phyloP scores from a whole-genome alignment of 2,113 vertebrate genomes.

The Nannospalax galili region DNA sequence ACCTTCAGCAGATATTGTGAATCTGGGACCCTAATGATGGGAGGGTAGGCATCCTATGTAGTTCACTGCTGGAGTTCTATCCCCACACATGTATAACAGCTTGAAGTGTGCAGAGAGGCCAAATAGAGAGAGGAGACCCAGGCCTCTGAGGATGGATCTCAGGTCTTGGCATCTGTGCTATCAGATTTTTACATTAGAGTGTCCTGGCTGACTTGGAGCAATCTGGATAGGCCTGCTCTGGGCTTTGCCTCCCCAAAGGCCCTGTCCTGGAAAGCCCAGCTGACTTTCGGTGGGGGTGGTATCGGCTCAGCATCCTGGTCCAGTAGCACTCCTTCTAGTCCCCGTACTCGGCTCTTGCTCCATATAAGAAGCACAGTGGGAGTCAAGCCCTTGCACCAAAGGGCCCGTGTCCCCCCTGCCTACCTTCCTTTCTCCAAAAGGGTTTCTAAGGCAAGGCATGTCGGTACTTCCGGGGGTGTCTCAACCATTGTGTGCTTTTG shows the following conservation, averaged over 20 bases:
- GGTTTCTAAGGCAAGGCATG: accelerated
- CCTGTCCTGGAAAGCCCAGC: neutral
- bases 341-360: neutral
- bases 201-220: constrained; percentile 47
- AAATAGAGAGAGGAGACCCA: no score
- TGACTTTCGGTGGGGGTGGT: no score
- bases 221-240: neutral
- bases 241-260: neutral
- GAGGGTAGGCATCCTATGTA: no score
- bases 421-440: neutral
- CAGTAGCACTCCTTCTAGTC: no score
- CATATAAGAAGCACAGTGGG: neutral
- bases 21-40: neutral
- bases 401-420: neutral
- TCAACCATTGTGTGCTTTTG: neutral
- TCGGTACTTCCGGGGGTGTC: neutral
- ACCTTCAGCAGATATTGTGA: neutral
- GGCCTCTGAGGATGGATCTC: no score
- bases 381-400: neutral
- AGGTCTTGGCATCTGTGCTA: neutral
- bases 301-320: neutral
- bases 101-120: no score
- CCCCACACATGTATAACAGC: neutral
- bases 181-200: neutral
- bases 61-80: no score